Conservation (phyloP, 2,888 invertebrate genomes). For the Eurois occulta region DNA sequence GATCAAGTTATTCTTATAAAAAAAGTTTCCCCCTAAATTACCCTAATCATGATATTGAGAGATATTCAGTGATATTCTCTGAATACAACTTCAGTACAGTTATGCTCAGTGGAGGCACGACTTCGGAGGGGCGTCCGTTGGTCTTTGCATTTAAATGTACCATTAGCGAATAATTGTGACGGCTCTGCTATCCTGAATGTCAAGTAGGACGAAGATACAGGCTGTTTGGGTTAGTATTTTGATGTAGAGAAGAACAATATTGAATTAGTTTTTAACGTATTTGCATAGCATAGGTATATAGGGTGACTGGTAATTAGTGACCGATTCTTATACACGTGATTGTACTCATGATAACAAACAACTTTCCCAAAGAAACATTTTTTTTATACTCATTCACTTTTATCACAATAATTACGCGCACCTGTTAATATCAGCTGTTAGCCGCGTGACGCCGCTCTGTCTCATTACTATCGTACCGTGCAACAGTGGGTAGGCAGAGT, state of each 20-base stretch:
- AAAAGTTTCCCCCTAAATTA: too few relatives aligned
- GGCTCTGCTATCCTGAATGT: conserved; percentile 41
- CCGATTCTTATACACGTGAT: too few relatives aligned
- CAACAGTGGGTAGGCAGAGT: too few relatives aligned
- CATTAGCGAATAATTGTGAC: conserved; percentile 66
- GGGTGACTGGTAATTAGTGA: too few relatives aligned
- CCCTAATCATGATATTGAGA: neutral
- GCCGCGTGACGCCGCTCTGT: too few relatives aligned
- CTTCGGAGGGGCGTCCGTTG: conserved; percentile 14
- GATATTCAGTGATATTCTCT: conserved; percentile 8
- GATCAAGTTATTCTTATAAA: neutral
- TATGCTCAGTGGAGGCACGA: conserved; percentile 23
- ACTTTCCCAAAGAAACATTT: too few relatives aligned
- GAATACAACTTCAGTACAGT: conserved; percentile 11
- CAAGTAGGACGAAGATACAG: conserved; percentile 31
- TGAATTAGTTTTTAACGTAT: neutral
- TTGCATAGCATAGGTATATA: too few relatives aligned
- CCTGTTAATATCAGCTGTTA: too few relatives aligned
- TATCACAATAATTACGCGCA: too few relatives aligned
- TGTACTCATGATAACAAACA: too few relatives aligned
- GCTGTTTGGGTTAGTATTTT: neutral
- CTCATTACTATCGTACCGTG: too few relatives aligned
- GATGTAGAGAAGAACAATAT: neutral
- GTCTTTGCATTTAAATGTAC: conserved; percentile 70
- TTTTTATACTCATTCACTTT: too few relatives aligned